phyloP scores from a whole-genome alignment of 2,113 vertebrate genomes.

The Carassius auratus region DNA sequence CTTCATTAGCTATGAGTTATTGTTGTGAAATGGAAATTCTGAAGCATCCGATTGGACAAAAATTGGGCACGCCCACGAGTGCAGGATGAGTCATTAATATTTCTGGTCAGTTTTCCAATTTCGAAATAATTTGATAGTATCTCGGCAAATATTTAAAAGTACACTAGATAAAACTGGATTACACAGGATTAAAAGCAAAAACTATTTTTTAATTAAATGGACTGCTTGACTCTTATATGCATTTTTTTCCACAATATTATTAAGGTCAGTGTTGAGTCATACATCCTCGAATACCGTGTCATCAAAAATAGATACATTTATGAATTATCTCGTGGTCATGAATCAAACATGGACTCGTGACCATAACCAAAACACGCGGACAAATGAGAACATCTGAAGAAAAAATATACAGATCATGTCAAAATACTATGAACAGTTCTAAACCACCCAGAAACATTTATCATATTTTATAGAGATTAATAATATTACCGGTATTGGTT shows the following conservation, averaged over 20 bases:
- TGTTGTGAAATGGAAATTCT: background rate
- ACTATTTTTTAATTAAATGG: too few species aligned
- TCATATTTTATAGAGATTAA: background rate
- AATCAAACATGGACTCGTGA: background rate
- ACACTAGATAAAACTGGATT: background rate
- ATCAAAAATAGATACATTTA: background rate
- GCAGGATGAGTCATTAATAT: background rate
- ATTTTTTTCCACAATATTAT: too few species aligned
- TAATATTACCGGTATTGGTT: conserved; percentile 33
- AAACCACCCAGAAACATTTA: background rate
- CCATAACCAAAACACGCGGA: background rate
- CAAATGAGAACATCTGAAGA: background rate
- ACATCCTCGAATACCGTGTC: background rate
- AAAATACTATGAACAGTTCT: background rate
- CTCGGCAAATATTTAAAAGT: background rate
- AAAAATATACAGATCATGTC: background rate
- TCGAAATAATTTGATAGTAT: background rate
- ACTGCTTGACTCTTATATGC: background rate
- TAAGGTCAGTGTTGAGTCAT: background rate
- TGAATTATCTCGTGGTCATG: background rate
- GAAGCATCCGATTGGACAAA: background rate
- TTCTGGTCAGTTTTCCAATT: background rate
- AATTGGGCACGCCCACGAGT: background rate
- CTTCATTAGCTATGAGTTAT: background rate
- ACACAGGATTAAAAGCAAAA: background rate